A percentile compares a stretch with the other conserved stretches of the same genome.
Conservation (phyloP, 1,140 invertebrate species). For the Aporrectodea caliginosa region DNA sequence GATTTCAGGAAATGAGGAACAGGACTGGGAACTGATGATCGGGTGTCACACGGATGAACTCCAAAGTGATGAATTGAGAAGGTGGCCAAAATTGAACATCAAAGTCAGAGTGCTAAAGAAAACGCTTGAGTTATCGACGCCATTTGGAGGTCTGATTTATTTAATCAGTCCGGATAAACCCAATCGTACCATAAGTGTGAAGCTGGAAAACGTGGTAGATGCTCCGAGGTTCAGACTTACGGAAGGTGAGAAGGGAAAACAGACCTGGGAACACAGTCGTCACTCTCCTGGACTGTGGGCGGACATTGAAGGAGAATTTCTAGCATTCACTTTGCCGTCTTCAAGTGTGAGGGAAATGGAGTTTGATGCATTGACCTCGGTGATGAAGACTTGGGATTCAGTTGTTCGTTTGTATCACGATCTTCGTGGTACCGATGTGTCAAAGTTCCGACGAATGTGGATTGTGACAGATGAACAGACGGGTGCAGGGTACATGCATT, state of each 20-base stretch:
- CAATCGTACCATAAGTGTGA: neutral
- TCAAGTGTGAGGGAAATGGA: conserved; percentile 26
- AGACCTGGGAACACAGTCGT: conserved; percentile 18
- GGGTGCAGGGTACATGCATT: conserved; percentile 37
- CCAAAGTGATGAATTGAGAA: neutral
- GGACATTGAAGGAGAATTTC: conserved; percentile 36
- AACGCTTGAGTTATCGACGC: neutral
- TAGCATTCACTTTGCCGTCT: conserved; percentile 37
- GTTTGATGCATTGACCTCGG: conserved; percentile 20
- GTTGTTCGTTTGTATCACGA: conserved; percentile 33
- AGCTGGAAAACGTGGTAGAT: conserved; percentile 19
- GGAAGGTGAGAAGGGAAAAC: conserved; percentile 11
- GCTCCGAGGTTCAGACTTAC: conserved; percentile 16
- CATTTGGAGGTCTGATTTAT: conserved; percentile 29
- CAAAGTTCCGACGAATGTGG: conserved; percentile 29
- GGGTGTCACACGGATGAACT: conserved; percentile 10
- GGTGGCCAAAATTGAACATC: neutral
- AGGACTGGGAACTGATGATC: neutral
- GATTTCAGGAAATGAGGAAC: neutral
- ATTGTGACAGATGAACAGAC: conserved; percentile 38
- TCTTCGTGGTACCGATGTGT: conserved; percentile 32
- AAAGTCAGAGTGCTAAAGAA: neutral
- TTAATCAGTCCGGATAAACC: conserved; percentile 19
- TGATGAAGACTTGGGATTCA: conserved; percentile 36
- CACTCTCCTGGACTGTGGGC: conserved; percentile 37